Percentiles rank a stretch among this genome's conserved stretches.
These are phyloP conservation scores for Hystrix brachyura DNA, from an alignment of 2,113 vertebrate species.

Conservation along the genomic window DNA sequence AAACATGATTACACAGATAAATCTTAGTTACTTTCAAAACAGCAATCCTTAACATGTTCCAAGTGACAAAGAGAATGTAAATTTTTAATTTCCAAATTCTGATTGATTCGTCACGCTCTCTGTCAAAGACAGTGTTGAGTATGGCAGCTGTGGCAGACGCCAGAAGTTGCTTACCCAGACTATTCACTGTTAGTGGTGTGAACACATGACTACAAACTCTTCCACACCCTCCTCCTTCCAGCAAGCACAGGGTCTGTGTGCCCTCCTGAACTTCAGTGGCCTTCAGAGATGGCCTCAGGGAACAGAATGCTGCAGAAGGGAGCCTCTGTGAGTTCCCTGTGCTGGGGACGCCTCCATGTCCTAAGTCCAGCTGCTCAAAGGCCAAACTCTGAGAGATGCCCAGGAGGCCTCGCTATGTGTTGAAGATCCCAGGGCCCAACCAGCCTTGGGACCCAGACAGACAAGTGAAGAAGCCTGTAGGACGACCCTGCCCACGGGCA, in stretches of 20 bases:
- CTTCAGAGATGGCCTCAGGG: neutral
- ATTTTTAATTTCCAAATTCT: neutral
- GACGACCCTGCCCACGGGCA: neutral
- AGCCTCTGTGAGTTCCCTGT: neutral
- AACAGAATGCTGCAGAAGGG: neutral
- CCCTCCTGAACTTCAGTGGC: neutral
- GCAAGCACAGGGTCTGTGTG: neutral
- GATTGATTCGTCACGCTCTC: neutral
- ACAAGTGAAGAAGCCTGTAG: neutral
- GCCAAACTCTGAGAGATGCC: neutral
- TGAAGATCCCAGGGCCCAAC: neutral
- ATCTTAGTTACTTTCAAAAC: neutral
- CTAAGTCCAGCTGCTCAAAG: neutral
- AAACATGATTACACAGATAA: neutral
- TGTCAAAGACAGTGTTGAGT: neutral
- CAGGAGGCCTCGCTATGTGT: neutral
- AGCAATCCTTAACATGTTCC: neutral
- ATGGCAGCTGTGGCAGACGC: neutral
- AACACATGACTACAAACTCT: neutral
- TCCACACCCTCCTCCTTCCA: neutral
- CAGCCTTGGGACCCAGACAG: neutral
- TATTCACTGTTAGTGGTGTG: neutral
- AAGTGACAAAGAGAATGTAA: neutral
- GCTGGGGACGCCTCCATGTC: neutral
- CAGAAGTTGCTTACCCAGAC: neutral